Evolutionary conservation across 2,113 vertebrate genomes (phyloP).

Genomic region (Syrrhaptes paradoxus): DNA sequence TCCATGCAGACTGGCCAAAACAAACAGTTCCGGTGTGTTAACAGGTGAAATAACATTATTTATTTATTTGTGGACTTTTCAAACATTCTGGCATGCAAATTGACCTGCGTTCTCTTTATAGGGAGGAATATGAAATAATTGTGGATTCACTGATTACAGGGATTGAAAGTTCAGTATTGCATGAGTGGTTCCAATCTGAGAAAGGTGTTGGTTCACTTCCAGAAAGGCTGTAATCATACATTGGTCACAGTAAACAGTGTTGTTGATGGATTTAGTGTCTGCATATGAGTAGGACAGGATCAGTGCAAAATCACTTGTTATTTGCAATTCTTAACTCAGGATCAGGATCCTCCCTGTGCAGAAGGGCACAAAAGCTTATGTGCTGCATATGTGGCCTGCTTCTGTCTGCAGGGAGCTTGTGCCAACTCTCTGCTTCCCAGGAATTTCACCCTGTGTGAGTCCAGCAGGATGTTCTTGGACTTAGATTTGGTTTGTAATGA

Average conservation of each 20-base stretch:
- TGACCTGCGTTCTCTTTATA: background rate
- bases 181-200: conserved; percentile 43
- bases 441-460: conserved; percentile 45
- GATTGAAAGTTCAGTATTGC: background rate
- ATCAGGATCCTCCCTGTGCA: background rate
- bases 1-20: background rate
- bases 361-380: background rate
- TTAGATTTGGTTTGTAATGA: conserved; percentile 22
- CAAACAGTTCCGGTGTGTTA: conserved; percentile 30
- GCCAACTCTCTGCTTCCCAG: conserved; percentile 41
- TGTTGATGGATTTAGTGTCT: background rate
- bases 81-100: background rate
- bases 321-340: background rate
- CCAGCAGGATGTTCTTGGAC: conserved; percentile 62
- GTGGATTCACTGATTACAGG: background rate
- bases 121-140: background rate
- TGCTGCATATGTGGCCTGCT: background rate
- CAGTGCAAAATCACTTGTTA: background rate
- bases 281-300: background rate
- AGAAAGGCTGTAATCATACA: background rate
- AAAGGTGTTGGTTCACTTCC: background rate
- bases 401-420: conserved; percentile 10
- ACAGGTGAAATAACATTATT: conserved; percentile 59
- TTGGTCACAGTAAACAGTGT: background rate
- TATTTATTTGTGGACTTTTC: conserved; percentile 20